Conservation (phyloP, 2,797 vertebrate species). For the Otus scops region DNA sequence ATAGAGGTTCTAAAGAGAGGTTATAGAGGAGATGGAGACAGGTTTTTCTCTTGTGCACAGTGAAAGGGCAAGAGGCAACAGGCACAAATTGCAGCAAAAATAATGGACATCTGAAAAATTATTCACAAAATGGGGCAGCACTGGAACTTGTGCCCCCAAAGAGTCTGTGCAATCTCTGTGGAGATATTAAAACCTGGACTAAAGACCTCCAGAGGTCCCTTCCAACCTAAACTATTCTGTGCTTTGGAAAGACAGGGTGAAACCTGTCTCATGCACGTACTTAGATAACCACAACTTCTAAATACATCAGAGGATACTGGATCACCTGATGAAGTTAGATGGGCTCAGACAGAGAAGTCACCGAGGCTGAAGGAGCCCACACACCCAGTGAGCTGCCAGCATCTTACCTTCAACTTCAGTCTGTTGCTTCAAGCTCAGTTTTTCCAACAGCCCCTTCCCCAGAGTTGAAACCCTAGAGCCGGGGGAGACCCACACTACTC, state of each 20-base stretch:
- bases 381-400: not conserved
- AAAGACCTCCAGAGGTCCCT: not conserved
- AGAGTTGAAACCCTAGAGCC: not conserved
- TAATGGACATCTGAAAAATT: not conserved
- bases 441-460: not conserved
- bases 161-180: not conserved
- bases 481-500: not conserved
- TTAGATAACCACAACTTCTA: too few relatives aligned
- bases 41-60: not conserved
- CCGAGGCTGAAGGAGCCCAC: not conserved
- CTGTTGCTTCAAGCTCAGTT: not conserved
- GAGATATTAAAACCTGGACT: not conserved
- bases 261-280: accelerated
- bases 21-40: not conserved
- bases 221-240: not conserved
- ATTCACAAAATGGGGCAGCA: not conserved
- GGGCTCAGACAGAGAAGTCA: not conserved
- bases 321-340: not conserved
- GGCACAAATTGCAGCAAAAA: not conserved
- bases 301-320: not conserved
- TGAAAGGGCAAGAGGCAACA: not conserved
- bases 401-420: not conserved
- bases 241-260: not conserved
- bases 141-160: not conserved
- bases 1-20: not conserved